Percentiles rank a stretch among this genome's conserved stretches.
Evolutionary conservation across 2,797 vertebrate species (phyloP).

Genomic region (Tauraco hartlaubi): DNA sequence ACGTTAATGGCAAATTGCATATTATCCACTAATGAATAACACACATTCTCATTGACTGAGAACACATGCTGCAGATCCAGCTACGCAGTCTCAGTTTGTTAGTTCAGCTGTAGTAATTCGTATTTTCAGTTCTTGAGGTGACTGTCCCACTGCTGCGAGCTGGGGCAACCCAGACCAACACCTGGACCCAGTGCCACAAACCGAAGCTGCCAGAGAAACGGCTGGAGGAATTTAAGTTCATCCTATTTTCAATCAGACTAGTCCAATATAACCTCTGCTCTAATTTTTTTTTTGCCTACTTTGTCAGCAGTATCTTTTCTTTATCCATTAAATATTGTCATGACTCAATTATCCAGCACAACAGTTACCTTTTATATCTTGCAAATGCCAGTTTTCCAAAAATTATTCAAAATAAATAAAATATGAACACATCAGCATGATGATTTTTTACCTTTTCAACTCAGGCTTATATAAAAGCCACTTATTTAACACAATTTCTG

Average conservation of each 20-base stretch:
- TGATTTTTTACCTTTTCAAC: neutral
- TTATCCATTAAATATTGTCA: neutral
- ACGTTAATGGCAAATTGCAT: neutral
- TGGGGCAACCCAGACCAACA: neutral
- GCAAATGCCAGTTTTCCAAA: neutral
- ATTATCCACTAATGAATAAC: neutral
- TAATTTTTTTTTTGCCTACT: neutral
- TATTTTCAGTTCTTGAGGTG: neutral
- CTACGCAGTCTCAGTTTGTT: neutral
- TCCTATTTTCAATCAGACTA: neutral
- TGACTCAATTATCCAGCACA: neutral
- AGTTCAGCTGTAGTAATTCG: neutral
- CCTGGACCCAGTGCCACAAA: neutral
- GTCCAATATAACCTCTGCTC: neutral
- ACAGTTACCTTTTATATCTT: neutral
- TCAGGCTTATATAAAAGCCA: neutral
- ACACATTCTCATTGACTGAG: neutral
- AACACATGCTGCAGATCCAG: neutral
- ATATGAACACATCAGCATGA: accelerated
- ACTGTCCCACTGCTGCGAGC: neutral
- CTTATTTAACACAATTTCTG: neutral
- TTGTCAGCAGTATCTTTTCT: neutral
- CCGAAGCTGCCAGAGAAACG: neutral
- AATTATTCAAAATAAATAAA: neutral
- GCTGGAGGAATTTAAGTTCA: neutral